A percentile compares a stretch with the other conserved stretches of the same genome.
phyloP scores from a whole-genome alignment of 2,797 vertebrate species.

The Darevskia mixta region DNA sequence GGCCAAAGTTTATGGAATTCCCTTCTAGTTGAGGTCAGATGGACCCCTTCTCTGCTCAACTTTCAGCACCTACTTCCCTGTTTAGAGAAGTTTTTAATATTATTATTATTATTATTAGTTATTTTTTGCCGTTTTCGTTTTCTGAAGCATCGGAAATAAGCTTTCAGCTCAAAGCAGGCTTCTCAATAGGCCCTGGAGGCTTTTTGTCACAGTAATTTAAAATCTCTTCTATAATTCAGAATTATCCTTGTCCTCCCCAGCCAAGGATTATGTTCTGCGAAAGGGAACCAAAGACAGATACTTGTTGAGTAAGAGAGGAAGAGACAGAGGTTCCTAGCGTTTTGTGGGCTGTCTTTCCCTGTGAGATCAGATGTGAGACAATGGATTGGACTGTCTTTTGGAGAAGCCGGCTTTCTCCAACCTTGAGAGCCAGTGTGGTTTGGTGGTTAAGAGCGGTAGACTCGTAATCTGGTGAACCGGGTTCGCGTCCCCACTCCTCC shows the following conservation, averaged over 20 bases:
- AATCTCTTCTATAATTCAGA: neutral
- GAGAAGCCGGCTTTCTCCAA: no score
- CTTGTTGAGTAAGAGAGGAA: slow-evolving; percentile 2
- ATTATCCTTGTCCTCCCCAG: no score
- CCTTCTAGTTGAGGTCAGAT: no score
- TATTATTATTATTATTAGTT: no score
- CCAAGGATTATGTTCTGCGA: neutral
- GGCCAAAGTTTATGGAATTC: no score
- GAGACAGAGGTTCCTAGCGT: neutral
- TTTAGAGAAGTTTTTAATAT: no score
- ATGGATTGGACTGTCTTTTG: neutral
- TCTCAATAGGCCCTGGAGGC: neutral
- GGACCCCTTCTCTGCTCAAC: no score
- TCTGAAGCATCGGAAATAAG: neutral
- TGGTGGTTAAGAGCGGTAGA: no score
- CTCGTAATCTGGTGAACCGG: no score
- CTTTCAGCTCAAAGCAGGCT: neutral
- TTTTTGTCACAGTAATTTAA: neutral
- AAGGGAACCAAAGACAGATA: neutral
- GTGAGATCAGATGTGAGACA: neutral
- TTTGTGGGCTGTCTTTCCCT: neutral
- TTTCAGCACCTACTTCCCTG: no score
- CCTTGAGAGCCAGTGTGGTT: no score
- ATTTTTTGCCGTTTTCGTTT: neutral
- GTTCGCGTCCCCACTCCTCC: no score